Percentiles rank a stretch among this genome's conserved stretches.
phyloP scores from a whole-genome alignment of 2,113 vertebrate species.

The Trachemys scripta region DNA sequence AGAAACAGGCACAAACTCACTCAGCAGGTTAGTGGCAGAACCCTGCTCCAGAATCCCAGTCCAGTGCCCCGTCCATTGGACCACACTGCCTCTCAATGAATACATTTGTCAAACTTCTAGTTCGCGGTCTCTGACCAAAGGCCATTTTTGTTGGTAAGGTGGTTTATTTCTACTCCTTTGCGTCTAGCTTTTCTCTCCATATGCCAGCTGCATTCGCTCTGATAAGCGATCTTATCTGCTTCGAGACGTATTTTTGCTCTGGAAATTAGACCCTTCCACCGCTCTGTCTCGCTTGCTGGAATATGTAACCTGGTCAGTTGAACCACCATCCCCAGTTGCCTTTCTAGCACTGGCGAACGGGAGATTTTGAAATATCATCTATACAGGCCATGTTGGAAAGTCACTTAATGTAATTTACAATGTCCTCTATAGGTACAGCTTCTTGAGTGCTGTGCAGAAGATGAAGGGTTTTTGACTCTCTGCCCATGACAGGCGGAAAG shows the following conservation, averaged over 20 bases:
- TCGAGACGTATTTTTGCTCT: background rate
- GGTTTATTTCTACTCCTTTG: background rate
- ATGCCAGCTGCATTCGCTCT: background rate
- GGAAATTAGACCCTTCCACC: constrained; percentile 14
- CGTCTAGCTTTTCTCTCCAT: background rate
- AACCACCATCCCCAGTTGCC: background rate
- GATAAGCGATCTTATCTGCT: background rate
- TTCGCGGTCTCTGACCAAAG: background rate
- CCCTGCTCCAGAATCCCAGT: background rate
- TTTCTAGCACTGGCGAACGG: background rate
- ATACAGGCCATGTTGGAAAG: fast-evolving
- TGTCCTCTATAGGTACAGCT: background rate
- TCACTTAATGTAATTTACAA: background rate
- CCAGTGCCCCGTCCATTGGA: background rate
- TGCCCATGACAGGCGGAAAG: constrained; percentile 38
- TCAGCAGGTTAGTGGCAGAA: background rate
- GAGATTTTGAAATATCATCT: background rate
- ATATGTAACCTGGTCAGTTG: background rate
- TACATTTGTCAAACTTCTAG: background rate
- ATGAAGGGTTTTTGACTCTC: background rate
- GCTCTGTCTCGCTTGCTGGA: background rate
- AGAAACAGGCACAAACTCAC: background rate
- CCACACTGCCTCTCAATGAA: background rate
- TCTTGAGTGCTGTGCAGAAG: background rate
- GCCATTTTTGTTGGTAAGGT: background rate